phyloP scores from a whole-genome alignment of 2,888 invertebrate genomes.

The Scaptomyza flava region DNA sequence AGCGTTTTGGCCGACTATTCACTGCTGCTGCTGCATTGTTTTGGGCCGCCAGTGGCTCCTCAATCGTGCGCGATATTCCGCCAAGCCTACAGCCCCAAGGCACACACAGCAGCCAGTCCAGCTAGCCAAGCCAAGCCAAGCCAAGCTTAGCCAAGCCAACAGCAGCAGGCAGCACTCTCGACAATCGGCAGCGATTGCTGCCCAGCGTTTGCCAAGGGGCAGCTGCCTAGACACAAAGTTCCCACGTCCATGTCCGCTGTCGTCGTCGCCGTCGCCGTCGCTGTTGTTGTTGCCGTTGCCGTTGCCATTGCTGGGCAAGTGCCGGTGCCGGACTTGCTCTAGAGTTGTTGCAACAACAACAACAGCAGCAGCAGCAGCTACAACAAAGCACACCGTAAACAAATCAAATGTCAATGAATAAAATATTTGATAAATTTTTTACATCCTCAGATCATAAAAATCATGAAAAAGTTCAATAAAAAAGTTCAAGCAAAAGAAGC shows the following conservation, averaged over 20 bases:
- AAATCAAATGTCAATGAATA: background rate
- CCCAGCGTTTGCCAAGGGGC: conserved; percentile 62
- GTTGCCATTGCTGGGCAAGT: conserved; percentile 46
- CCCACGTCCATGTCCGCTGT: conserved; percentile 66
- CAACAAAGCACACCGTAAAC: conserved; percentile 18
- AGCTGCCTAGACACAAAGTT: conserved; percentile 72
- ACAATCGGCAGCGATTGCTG: conserved; percentile 67
- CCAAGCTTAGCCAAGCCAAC: conserved; percentile 1
- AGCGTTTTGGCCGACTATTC: conserved; percentile 36
- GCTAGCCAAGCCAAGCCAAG: conserved; percentile 2
- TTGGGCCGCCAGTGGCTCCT: conserved; percentile 67
- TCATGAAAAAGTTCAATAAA: background rate
- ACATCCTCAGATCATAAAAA: too few relatives aligned
- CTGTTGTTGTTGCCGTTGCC: background rate
- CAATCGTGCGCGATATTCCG: conserved; percentile 77
- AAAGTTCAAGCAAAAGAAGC: too few relatives aligned
- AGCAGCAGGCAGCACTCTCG: conserved; percentile 44
- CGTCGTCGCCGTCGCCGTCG: conserved; percentile 8
- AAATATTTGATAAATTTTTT: background rate
- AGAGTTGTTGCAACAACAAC: conserved; percentile 42
- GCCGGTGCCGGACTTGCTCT: conserved; percentile 52
- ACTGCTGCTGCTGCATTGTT: conserved; percentile 57
- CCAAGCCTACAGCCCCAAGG: conserved; percentile 73
- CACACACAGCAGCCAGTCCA: conserved; percentile 37
- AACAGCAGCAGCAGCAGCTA: conserved; percentile 31